Evolutionary conservation across 1,140 invertebrate genomes (phyloP), one percentile per base, ranked within the genome.

Genomic region (Argopecten irradians): DNA sequence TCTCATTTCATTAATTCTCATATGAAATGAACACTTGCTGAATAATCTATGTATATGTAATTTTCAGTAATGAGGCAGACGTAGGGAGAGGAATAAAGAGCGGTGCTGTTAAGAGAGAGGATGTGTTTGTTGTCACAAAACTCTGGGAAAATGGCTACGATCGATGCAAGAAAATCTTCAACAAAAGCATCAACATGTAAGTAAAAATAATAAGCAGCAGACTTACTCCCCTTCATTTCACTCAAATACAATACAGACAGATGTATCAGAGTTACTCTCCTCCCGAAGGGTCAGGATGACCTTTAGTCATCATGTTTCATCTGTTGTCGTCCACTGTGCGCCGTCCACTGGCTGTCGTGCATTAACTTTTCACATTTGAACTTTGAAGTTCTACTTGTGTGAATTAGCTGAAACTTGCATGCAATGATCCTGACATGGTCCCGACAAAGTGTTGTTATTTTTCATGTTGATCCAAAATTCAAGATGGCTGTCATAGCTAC

Each of bases 71-170:
- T 88, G 93, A 94, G 87, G 89, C 86, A 32, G 91, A 90, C 22
- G 92, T 94, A 89, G 93, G 93, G 8, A 84, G 82, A 85, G 93
- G 84, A 16, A 86, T 94, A 22, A 91, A 88, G 19, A 87, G 89
- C 34, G 88, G 85, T 33, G 93, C 91, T 28, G n/a, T 94, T 11
- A 89, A 89, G 36, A 84, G 93, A 87, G 91, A 94, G 71, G 89
- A 94, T 84, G 39, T 94, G 19, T 94, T 93, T 89, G 46, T 94
- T 33, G 92, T 93, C 22, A 93, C 92, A 19, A 94, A 94, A 89
- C 82, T 93, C 28, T 92, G 86, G 88, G 86, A 89, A 22, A 91
- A 94, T 88, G 93, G 93, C 22, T 89, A 91, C n/a, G 55, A 88
- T 22, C 83, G 85, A 35, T 92, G 91, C 36, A 90, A 88, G 41